These are phyloP conservation scores for Eurypyga helias DNA, from an alignment of 2,113 vertebrate genomes.

Conservation along the genomic window DNA sequence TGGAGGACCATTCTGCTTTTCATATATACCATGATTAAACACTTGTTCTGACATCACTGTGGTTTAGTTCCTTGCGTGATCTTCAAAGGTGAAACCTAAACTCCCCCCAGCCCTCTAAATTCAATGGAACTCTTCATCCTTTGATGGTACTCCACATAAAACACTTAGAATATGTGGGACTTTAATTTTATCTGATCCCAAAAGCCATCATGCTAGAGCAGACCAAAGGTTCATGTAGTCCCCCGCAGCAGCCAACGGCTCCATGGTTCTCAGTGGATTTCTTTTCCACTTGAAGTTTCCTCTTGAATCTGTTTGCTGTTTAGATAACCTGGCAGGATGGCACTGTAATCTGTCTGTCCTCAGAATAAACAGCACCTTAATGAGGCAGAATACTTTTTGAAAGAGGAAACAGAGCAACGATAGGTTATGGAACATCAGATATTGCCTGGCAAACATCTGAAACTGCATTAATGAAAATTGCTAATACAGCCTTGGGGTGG, in stretches of 20 bases:
- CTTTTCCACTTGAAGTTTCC: background rate
- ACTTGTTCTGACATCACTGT: background rate
- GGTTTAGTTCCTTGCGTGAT: background rate
- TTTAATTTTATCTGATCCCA: conserved; percentile 20
- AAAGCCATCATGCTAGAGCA: background rate
- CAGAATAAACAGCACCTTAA: background rate
- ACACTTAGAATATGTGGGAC: background rate
- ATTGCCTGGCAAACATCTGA: background rate
- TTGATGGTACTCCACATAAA: conserved; percentile 21
- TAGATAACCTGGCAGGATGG: background rate
- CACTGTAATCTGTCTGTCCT: background rate
- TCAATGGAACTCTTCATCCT: background rate
- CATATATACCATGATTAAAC: background rate
- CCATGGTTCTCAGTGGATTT: background rate
- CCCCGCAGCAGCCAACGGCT: rapidly evolving
- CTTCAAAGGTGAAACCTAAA: conserved; percentile 28
- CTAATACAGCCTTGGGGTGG: background rate
- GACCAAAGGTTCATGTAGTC: background rate
- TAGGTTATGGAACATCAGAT: background rate
- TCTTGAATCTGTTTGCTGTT: background rate
- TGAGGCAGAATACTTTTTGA: background rate
- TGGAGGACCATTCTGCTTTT: background rate
- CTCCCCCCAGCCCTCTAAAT: background rate
- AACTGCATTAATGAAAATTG: background rate
- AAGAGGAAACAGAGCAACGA: background rate